Evolutionary conservation across 2,888 invertebrate genomes (phyloP), one percentile per base, ranked within the genome.

Genomic region (Hemicrepidius hirtus): DNA sequence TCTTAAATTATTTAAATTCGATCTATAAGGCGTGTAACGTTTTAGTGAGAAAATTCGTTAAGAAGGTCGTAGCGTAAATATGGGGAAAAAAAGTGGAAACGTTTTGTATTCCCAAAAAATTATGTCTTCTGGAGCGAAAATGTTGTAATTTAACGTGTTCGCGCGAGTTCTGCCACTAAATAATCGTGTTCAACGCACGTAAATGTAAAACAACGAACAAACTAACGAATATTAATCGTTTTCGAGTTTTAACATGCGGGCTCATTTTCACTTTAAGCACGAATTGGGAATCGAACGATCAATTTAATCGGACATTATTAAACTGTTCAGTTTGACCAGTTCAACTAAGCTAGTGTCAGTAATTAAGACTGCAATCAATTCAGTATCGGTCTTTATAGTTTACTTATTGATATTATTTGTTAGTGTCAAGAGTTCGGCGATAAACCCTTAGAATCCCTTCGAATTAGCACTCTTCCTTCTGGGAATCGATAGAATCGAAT

Each of bases 191-290:
- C 59, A 35, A n/a, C 44, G 64, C 50, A 64, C 64, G 64, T 50
- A 64, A 49, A 64, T 49, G 46, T 63, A 49, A 64, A 69, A 70
- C 50, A 57, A 53, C 71, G 60, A 62, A 44, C 63, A 69, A 75
- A 70, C 76, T 75, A 77, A 78, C 79, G 76, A 80, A 79, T 79
- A 81, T 81, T 81, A 80, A 81, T 81, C 78, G 80, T 81, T 78
- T 77, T 71, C 50, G 75, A 76, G 77, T 78, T 79, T 78, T 77
- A 77, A 76, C 80, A 76, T 77, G 78, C 60, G 12, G 60, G 79
- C 74, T 68, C 65, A 67, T 71, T 72, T 71, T 68, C 63, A 60
- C 46, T 75, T 49, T 72, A 70, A 66, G 71, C 66, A 75, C 60
- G 71, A 68, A 68, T 70, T 69, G 68, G 75, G 71, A 77, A 78